phyloP scores from a whole-genome alignment of 2,888 invertebrate species.

The Pherbina coryleti region DNA sequence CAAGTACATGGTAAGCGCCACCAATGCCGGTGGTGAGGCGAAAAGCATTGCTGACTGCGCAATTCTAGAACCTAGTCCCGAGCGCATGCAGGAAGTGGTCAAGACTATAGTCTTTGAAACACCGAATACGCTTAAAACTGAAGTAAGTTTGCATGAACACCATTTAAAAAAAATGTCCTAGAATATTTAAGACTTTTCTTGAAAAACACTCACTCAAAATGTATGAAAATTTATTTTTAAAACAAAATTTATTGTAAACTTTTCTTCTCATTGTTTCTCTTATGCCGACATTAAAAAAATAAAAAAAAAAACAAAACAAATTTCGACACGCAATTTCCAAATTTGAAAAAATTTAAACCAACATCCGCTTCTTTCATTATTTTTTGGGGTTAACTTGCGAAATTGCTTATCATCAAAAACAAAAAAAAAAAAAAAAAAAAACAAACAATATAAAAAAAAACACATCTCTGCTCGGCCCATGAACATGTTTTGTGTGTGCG shows the following conservation, averaged over 20 bases:
- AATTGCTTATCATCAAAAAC: constrained; percentile 21
- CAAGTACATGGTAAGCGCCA: constrained; percentile 81
- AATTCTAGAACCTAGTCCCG: constrained; percentile 78
- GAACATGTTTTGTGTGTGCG: constrained; percentile 41
- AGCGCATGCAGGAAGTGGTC: constrained; percentile 77
- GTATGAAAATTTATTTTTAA: constrained; percentile 46
- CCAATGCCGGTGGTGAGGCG: constrained; percentile 84
- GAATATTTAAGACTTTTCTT: constrained; percentile 38
- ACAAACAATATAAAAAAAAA: neutral
- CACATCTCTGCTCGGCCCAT: constrained; percentile 7
- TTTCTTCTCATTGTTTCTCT: constrained; percentile 61
- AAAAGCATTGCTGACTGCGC: constrained; percentile 84
- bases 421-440: neutral
- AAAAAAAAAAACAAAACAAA: constrained; percentile 44
- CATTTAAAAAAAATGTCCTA: constrained; percentile 37
- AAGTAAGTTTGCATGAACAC: constrained; percentile 68
- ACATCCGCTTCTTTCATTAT: constrained; percentile 51
- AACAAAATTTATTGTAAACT: constrained; percentile 62
- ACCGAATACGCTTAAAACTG: constrained; percentile 61
- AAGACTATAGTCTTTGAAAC: constrained; percentile 76
- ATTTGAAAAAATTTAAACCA: constrained; percentile 36
- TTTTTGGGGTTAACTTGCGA: constrained; percentile 47
- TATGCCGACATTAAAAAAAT: constrained; percentile 57
- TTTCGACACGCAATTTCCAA: constrained; percentile 44
- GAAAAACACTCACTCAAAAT: constrained; percentile 46